Percentiles rank a stretch among this genome's conserved stretches.
Evolutionary conservation across 2,888 invertebrate genomes (phyloP).

Genomic region (Eulithis prunata): DNA sequence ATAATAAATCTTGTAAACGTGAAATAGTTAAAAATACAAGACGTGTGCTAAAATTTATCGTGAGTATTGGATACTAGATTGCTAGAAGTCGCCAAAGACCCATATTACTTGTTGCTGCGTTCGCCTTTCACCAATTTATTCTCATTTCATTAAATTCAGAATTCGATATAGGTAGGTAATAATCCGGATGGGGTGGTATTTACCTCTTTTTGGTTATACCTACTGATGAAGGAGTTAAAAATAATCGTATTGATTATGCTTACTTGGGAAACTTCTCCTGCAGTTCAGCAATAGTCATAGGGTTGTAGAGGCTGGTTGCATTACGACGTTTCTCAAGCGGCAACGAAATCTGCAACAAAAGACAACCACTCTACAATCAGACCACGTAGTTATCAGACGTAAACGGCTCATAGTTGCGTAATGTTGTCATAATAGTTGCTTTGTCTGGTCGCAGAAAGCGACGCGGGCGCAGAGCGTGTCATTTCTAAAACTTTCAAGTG

Average conservation of each 20-base stretch:
- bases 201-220: too few relatives aligned
- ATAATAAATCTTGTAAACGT: too few relatives aligned
- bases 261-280: constrained; percentile 88
- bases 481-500: constrained; percentile 3
- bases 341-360: constrained; percentile 88
- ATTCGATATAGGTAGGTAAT: too few relatives aligned
- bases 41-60: too few relatives aligned
- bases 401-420: constrained; percentile 19
- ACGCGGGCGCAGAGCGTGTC: constrained; percentile 1
- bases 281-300: constrained; percentile 92
- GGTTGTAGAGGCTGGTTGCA: constrained; percentile 95
- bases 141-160: too few relatives aligned
- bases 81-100: too few relatives aligned
- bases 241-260: constrained; percentile 14
- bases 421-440: constrained; percentile 3
- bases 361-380: constrained; percentile 10
- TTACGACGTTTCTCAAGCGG: constrained; percentile 96
- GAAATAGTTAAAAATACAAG: too few relatives aligned
- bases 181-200: too few relatives aligned
- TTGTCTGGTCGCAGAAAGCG: constrained; percentile 17
- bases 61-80: too few relatives aligned
- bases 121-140: too few relatives aligned
- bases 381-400: constrained; percentile 5
- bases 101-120: too few relatives aligned
- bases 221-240: too few relatives aligned